These are phyloP conservation scores for Scyliorhinus canicula DNA, from an alignment of 2,797 vertebrate species.

Conservation along the genomic window DNA sequence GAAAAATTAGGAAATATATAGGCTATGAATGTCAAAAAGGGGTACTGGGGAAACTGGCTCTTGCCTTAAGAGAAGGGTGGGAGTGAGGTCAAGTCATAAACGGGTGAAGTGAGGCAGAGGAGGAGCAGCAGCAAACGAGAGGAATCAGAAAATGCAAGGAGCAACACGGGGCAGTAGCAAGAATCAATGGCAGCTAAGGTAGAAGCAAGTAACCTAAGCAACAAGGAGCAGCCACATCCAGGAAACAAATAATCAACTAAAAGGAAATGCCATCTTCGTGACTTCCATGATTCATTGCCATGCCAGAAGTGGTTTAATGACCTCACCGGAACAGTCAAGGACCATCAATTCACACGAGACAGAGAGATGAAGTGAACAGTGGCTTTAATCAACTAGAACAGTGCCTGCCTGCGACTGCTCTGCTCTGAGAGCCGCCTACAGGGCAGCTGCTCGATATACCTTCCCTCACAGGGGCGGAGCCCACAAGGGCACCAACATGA, in stretches of 20 bases:
- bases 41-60: not conserved
- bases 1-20: not conserved
- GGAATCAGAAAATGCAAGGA: not conserved
- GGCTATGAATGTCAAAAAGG: not conserved
- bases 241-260: not conserved
- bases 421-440: too few species aligned
- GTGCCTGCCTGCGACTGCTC: too few species aligned
- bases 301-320: not conserved
- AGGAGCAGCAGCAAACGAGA: not conserved
- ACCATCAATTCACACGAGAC: too few species aligned
- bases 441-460: too few species aligned
- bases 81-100: not conserved
- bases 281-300: not conserved
- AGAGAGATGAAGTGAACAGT: too few species aligned
- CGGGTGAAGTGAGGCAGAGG: not conserved
- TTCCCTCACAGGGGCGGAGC: too few species aligned
- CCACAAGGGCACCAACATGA: too few species aligned
- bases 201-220: not conserved
- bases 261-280: not conserved
- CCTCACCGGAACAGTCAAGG: not conserved
- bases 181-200: not conserved
- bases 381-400: too few species aligned
- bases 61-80: not conserved
- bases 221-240: not conserved
- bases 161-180: not conserved